Evolutionary conservation across 2,113 vertebrate genomes (phyloP).

Genomic region (Gnathonemus longibarbis): DNA sequence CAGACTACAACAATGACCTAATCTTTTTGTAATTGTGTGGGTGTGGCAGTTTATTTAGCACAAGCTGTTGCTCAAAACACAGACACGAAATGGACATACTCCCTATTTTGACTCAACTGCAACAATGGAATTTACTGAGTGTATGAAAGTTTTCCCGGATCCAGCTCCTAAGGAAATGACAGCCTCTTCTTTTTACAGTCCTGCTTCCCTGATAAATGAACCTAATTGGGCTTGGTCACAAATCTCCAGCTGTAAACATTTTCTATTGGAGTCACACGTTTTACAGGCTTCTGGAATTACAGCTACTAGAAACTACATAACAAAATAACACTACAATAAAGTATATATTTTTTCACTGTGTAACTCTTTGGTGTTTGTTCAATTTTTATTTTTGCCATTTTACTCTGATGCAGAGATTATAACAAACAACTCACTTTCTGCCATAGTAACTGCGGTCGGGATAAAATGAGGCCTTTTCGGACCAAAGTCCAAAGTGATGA

Average conservation of each 20-base stretch:
- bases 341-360: constrained; percentile 31
- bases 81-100: constrained; percentile 22
- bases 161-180: constrained; percentile 40
- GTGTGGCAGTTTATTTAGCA: constrained; percentile 28
- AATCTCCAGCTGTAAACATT: constrained; percentile 33
- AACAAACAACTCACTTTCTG: background rate
- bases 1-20: background rate
- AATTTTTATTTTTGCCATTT: constrained; percentile 16
- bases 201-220: constrained; percentile 33
- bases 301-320: constrained; percentile 22
- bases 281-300: constrained; percentile 25
- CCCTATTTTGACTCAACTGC: constrained; percentile 37
- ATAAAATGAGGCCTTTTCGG: background rate
- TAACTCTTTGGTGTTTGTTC: constrained; percentile 10
- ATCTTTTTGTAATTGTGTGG: constrained; percentile 5
- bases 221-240: constrained; percentile 26
- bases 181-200: constrained; percentile 24
- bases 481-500: background rate
- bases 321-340: constrained; percentile 34
- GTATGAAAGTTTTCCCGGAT: constrained; percentile 37
- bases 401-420: background rate
- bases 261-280: constrained; percentile 28
- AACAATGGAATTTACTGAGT: constrained; percentile 31
- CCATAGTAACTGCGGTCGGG: background rate
- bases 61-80: constrained; percentile 40